Evolutionary conservation across 2,888 invertebrate genomes (phyloP).

Genomic region (Xylocampa areola): DNA sequence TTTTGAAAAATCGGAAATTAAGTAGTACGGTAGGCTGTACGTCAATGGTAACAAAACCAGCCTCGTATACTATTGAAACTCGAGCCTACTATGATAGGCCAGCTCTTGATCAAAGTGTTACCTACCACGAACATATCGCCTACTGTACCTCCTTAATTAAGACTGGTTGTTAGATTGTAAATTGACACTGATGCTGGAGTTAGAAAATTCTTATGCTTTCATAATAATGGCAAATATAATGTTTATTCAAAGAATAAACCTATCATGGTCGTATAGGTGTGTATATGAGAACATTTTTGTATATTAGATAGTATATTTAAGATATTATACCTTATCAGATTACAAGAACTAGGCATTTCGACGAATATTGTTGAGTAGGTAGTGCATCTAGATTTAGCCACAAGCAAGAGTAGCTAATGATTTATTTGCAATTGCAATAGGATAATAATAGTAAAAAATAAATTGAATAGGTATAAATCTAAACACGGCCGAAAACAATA

Average conservation of each 20-base stretch:
- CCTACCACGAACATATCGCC: too few species aligned
- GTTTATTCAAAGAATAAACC: slow-evolving; percentile 12
- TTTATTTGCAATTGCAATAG: slow-evolving; percentile 42
- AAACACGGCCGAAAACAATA: slow-evolving; percentile 54
- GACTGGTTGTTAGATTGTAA: slow-evolving; percentile 23
- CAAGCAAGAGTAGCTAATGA: slow-evolving; percentile 33
- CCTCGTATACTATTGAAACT: too few species aligned
- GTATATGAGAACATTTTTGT: slow-evolving; percentile 11
- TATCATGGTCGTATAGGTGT: slow-evolving; percentile 1
- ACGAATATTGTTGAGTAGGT: slow-evolving; percentile 8
- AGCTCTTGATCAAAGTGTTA: too few species aligned
- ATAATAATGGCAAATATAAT: slow-evolving; percentile 16
- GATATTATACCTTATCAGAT: slow-evolving; percentile 8
- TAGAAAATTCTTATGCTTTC: not conserved
- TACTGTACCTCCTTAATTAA: too few species aligned
- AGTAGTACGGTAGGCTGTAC: too few species aligned
- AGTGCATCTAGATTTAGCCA: slow-evolving; percentile 24
- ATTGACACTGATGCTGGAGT: not conserved
- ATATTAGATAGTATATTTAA: slow-evolving; percentile 9
- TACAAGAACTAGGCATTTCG: not conserved
- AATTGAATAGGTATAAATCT: slow-evolving; percentile 33
- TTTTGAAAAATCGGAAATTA: too few species aligned
- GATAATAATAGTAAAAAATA: slow-evolving; percentile 43
- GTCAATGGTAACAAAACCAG: too few species aligned
- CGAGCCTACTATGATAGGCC: too few species aligned